A percentile compares a stretch with the other conserved stretches of the same genome.
Conservation (phyloP, 2,113 vertebrate genomes). For the Crotophaga sulcirostris region DNA sequence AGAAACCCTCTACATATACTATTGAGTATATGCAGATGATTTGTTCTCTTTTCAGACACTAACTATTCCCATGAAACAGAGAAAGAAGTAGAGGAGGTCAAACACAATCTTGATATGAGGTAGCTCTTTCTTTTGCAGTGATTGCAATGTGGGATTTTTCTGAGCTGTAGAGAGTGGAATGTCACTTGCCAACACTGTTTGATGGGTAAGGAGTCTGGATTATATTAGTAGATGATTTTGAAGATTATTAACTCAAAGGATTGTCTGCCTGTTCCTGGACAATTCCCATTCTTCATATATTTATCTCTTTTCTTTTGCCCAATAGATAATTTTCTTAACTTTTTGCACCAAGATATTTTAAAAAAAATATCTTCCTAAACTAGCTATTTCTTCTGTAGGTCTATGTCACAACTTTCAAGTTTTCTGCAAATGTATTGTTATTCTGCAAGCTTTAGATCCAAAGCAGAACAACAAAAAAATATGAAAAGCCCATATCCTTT, state of each 20-base stretch:
- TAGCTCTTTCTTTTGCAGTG: neutral
- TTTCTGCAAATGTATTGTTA: slow-evolving; percentile 2
- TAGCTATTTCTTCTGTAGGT: neutral
- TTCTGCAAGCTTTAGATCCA: neutral
- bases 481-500: neutral
- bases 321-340: neutral
- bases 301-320: neutral
- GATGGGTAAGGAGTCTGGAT: slow-evolving; percentile 3
- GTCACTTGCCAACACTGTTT: neutral
- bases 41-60: neutral
- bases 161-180: neutral
- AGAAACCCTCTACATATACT: neutral
- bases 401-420: neutral
- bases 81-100: neutral
- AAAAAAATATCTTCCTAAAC: neutral
- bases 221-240: neutral
- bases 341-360: neutral
- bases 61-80: neutral
- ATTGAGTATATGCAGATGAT: neutral
- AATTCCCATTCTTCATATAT: neutral
- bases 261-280: neutral
- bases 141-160: neutral
- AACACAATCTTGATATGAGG: neutral
- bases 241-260: neutral
- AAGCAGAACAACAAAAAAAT: neutral